Percentiles rank a stretch among this genome's conserved stretches.
Evolutionary conservation across 2,113 vertebrate genomes (phyloP).

Genomic region (Burhinus oedicnemus): DNA sequence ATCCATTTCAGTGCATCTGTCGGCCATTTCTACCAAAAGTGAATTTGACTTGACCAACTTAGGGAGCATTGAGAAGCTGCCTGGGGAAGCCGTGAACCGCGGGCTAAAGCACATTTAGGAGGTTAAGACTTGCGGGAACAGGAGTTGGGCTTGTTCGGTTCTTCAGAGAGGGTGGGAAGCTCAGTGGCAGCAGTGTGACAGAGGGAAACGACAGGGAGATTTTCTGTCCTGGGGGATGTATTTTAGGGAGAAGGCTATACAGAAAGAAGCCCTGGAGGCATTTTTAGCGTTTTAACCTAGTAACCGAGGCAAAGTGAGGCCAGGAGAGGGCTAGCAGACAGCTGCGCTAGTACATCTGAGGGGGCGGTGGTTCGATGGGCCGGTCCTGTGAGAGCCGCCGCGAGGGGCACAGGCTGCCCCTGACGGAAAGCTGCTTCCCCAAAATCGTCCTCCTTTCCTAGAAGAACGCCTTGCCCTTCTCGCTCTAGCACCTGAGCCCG

Average conservation of each 20-base stretch:
- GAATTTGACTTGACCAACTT: background rate
- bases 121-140: rapidly evolving
- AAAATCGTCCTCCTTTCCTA: rapidly evolving
- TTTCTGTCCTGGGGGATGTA: no score
- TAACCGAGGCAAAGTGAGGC: rapidly evolving
- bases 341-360: no score
- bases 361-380: rapidly evolving
- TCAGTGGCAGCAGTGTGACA: rapidly evolving
- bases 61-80: background rate
- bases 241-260: rapidly evolving
- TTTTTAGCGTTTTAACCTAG: background rate
- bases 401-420: no score
- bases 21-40: background rate
- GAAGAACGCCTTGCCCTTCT: rapidly evolving
- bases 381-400: rapidly evolving
- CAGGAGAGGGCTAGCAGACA: no score
- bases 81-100: rapidly evolving
- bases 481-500: background rate
- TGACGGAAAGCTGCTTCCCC: rapidly evolving
- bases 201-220: background rate
- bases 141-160: background rate
- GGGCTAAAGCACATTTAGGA: background rate
- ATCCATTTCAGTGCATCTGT: background rate
- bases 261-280: background rate
- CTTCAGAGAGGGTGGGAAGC: background rate